These are phyloP conservation scores for Selene dorsalis DNA, from an alignment of 2,797 vertebrate species.

Conservation along the genomic window DNA sequence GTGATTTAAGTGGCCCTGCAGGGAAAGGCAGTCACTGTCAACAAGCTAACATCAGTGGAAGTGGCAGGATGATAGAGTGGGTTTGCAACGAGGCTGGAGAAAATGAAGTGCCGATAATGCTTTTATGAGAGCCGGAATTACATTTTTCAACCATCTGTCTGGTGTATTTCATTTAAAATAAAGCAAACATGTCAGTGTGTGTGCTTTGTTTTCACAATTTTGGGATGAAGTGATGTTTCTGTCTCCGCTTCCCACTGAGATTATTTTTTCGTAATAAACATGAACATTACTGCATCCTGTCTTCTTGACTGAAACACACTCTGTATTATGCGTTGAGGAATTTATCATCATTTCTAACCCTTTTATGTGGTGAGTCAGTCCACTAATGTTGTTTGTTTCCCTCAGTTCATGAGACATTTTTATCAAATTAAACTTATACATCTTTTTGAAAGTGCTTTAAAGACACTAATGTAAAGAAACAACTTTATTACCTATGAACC, in stretches of 20 bases:
- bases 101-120: slow-evolving; percentile 52
- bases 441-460: not conserved
- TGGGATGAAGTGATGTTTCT: not conserved
- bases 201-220: slow-evolving; percentile 15
- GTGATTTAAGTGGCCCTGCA: slow-evolving; percentile 41
- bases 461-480: not conserved
- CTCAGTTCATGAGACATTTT: not conserved
- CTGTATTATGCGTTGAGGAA: not conserved
- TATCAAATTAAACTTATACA: no score
- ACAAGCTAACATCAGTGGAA: slow-evolving; percentile 40
- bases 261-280: slow-evolving; percentile 21
- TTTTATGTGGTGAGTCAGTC: not conserved
- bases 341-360: not conserved
- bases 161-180: slow-evolving; percentile 21
- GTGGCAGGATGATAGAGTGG: slow-evolving; percentile 47
- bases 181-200: slow-evolving; percentile 17
- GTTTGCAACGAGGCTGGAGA: slow-evolving; percentile 32
- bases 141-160: slow-evolving; percentile 42
- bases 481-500: not conserved
- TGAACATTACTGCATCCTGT: slow-evolving; percentile 6
- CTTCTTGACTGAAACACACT: slow-evolving; percentile 13
- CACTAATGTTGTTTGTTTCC: slow-evolving; percentile 9
- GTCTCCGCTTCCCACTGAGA: not conserved
- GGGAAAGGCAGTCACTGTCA: slow-evolving; percentile 38
- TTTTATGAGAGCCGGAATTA: slow-evolving; percentile 36